These are phyloP conservation scores for Drosophila mulleri DNA, from an alignment of 2,888 invertebrate species.

Conservation along the genomic window DNA sequence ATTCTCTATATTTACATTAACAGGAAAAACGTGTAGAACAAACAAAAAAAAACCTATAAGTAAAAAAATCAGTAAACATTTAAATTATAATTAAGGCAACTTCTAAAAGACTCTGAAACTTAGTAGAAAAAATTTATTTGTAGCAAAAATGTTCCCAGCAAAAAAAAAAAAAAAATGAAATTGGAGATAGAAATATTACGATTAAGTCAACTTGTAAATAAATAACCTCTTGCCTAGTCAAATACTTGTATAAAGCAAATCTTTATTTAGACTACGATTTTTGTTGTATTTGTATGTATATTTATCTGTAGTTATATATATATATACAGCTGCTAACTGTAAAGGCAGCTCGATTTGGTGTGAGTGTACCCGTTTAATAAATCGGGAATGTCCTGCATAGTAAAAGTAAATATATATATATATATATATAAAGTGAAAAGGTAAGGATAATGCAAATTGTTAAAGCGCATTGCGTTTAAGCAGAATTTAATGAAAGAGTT, in stretches of 20 bases:
- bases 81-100: slow-evolving; percentile 65
- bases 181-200: slow-evolving; percentile 7
- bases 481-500: slow-evolving; percentile 61
- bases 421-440: slow-evolving; percentile 7
- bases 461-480: slow-evolving; percentile 53
- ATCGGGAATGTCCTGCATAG: slow-evolving; percentile 67
- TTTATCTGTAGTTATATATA: slow-evolving; percentile 28
- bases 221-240: slow-evolving; percentile 27
- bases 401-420: slow-evolving; percentile 34
- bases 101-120: slow-evolving; percentile 77
- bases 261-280: slow-evolving; percentile 20
- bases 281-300: slow-evolving; percentile 47
- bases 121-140: slow-evolving; percentile 74
- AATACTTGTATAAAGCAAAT: slow-evolving; percentile 50
- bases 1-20: neutral
- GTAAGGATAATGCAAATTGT: slow-evolving; percentile 57
- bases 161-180: slow-evolving; percentile 13
- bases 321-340: slow-evolving; percentile 14
- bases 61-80: slow-evolving; percentile 19
- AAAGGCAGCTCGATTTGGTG: slow-evolving; percentile 31
- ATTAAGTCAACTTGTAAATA: slow-evolving; percentile 43
- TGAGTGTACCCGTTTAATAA: slow-evolving; percentile 37
- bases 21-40: slow-evolving; percentile 5
- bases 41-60: neutral
- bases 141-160: slow-evolving; percentile 64